These are phyloP conservation scores for Melieria picta DNA, from an alignment of 2,888 invertebrate genomes.

Conservation along the genomic window DNA sequence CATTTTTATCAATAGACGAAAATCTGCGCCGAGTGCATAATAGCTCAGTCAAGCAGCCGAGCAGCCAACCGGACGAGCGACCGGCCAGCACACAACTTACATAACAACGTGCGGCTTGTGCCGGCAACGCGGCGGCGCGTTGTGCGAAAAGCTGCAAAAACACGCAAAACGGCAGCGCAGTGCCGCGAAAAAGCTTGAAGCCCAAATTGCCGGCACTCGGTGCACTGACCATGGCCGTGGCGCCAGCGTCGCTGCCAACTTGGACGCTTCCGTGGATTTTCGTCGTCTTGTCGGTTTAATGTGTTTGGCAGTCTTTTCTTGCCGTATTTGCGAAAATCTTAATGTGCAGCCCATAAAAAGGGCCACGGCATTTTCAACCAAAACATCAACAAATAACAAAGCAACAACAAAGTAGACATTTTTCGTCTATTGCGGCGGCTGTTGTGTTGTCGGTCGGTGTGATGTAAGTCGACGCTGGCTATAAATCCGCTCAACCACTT, in stretches of 20 bases:
- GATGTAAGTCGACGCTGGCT: constrained; percentile 13
- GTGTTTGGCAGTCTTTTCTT: neutral
- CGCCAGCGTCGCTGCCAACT: neutral
- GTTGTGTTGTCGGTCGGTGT: neutral
- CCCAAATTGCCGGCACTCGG: constrained; percentile 3
- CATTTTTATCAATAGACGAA: constrained; percentile 24
- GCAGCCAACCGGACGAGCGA: neutral
- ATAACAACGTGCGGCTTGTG: constrained; percentile 4
- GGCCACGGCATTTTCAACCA: too few species aligned
- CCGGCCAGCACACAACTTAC: neutral
- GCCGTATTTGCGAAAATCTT: too few species aligned
- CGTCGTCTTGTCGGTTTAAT: neutral
- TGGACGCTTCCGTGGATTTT: neutral
- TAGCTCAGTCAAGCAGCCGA: neutral
- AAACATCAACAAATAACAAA: too few species aligned
- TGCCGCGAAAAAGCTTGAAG: neutral
- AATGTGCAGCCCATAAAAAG: too few species aligned
- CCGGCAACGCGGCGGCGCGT: too few species aligned
- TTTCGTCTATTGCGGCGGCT: too few species aligned
- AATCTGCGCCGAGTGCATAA: constrained; percentile 25
- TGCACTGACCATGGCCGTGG: constrained; percentile 29
- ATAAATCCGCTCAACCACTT: constrained; percentile 39
- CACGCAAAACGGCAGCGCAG: neutral
- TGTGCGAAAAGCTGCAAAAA: constrained; percentile 20
- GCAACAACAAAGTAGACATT: too few species aligned